Conservation (phyloP, 2,797 vertebrate species). For the Darevskia mixta region DNA sequence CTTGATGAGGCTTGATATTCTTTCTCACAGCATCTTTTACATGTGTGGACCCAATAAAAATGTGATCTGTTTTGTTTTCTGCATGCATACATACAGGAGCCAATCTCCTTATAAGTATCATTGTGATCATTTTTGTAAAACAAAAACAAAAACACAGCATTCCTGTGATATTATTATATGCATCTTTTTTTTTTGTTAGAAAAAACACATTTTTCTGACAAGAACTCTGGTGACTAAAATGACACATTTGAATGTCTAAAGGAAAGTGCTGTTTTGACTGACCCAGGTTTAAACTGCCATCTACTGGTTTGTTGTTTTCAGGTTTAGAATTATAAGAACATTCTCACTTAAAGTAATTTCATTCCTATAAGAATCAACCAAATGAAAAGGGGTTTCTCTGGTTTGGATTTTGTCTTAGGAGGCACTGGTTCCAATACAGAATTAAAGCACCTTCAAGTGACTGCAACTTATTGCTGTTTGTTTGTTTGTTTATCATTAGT, state of each 20-base stretch:
- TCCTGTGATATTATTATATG: neutral
- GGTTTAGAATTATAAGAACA: constrained; percentile 61
- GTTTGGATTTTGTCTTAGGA: constrained; percentile 23
- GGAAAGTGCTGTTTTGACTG: constrained; percentile 57
- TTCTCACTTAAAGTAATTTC: constrained; percentile 56
- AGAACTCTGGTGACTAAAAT: constrained; percentile 61
- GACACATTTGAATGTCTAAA: constrained; percentile 25
- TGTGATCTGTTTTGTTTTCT: neutral
- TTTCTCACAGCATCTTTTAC: neutral
- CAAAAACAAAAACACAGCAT: too few relatives aligned
- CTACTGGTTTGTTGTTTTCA: constrained; percentile 73
- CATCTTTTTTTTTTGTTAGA: neutral
- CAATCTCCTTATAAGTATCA: neutral
- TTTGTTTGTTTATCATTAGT: neutral
- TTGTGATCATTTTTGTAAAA: neutral
- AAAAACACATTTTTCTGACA: constrained; percentile 47
- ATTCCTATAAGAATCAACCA: constrained; percentile 63
- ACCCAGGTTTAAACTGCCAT: constrained; percentile 74
- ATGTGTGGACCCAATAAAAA: neutral
- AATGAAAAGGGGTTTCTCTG: constrained; percentile 5
- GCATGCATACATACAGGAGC: neutral
- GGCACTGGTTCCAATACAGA: neutral
- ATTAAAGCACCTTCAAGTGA: neutral
- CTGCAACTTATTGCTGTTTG: neutral
- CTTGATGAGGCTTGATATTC: neutral